Conservation (phyloP, 2,797 vertebrate species). For the Saxicola maurus region DNA sequence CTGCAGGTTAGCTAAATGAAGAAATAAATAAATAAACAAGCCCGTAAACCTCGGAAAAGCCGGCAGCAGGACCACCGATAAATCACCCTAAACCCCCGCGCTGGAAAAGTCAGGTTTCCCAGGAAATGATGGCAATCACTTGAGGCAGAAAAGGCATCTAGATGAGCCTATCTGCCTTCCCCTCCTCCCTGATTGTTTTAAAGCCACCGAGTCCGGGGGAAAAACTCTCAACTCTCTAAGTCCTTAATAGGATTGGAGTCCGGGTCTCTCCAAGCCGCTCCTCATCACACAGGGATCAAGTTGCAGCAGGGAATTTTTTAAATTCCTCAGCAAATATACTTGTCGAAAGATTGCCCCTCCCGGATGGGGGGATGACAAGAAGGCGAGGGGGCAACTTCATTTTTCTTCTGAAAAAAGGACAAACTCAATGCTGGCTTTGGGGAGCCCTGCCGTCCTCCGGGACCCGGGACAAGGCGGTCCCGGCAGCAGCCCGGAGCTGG, state of each 20-base stretch:
- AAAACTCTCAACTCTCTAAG: constrained; percentile 66
- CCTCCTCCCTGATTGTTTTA: constrained; percentile 49
- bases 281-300: constrained; percentile 87
- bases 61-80: background rate
- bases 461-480: background rate
- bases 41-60: background rate
- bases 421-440: background rate
- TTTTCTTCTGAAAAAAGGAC: background rate
- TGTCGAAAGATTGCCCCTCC: constrained; percentile 75
- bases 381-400: background rate
- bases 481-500: background rate
- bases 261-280: constrained; percentile 77
- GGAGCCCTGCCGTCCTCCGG: background rate
- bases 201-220: constrained; percentile 5
- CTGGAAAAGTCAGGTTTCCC: constrained; percentile 60
- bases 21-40: background rate
- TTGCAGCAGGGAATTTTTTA: constrained; percentile 87
- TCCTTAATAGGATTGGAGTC: constrained; percentile 80
- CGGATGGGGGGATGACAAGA: background rate
- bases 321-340: constrained; percentile 91
- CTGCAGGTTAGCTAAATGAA: background rate
- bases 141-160: constrained; percentile 31
- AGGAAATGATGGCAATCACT: constrained; percentile 61
- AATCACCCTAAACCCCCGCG: background rate
- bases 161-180: constrained; percentile 19